Base-by-base conservation (phyloP, 1,140 invertebrate species). In the Brachionus angularis region DNA sequence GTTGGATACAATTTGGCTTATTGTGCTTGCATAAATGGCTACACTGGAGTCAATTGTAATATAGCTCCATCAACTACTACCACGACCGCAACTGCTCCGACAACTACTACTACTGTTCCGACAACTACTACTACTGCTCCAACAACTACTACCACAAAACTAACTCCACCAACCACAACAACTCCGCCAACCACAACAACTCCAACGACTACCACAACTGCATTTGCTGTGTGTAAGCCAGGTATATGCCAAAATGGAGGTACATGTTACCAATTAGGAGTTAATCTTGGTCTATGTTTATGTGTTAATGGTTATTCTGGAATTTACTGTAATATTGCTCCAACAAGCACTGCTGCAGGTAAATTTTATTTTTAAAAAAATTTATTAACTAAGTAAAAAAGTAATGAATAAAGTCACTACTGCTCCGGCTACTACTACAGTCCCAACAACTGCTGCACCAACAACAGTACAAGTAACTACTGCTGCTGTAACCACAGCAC, bases 191-290 rank as follows among this genome's bases (percentile, higher is more conserved):
- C 21, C 23, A 23, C 25, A 34, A 18, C 53, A 18, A 18, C 2
- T 10, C 3, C 53, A 39, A 58, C 53, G 16, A 58, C 53, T 1
- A 58, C 36, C 3, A 42, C 39, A 14, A n/a, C n/a, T n/a, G n/a
- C n/a, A n/a, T n/a, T n/a, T n/a, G n/a, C n/a, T n/a, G n/a, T n/a
- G n/a, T n/a, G n/a, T n/a, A n/a, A n/a, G n/a, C n/a, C n/a, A 52
- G 31, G 16, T 67, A 36, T 25, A 21, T 67, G 61, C 34, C 8
- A 34, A 46, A 67, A 67, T 23, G 61, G 61, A 29, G 61, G 39
- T 23, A 46, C 36, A 16, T 67, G 61, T 67, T 10, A 16, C 25
- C n/a, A 42, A 18, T 33, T 23, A 18, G 21, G 25, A 0, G 1
- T 10, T 47, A 64, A 47, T 47, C 12, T 5, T 8, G 34, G 21